Percentiles rank a stretch among this genome's conserved stretches.
These are phyloP conservation scores for Perognathus longimembris DNA, from an alignment of 2,113 vertebrate species.

Conservation along the genomic window DNA sequence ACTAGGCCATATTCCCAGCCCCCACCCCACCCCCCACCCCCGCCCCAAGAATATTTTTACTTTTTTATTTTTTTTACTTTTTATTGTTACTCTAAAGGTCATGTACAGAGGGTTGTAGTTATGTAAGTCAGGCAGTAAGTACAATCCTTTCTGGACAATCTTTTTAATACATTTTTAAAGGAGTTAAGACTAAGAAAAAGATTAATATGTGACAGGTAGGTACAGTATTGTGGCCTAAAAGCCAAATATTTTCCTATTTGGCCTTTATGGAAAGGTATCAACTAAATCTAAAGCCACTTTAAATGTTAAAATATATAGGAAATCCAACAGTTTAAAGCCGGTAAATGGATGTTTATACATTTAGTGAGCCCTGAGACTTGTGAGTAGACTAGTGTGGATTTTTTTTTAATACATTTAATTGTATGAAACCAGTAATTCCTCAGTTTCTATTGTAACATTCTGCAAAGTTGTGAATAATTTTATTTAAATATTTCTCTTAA, in stretches of 20 bases:
- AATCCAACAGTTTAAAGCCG: conserved; percentile 2
- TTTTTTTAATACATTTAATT: conserved; percentile 11
- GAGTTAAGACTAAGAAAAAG: conserved; percentile 32
- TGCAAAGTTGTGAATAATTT: conserved; percentile 45
- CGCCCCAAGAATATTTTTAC: too few relatives aligned
- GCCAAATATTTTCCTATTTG: conserved; percentile 6
- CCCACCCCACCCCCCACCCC: too few relatives aligned
- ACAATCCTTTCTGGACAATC: too few relatives aligned
- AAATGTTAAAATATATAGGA: not conserved
- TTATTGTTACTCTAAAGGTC: too few relatives aligned
- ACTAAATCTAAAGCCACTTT: conserved; percentile 19
- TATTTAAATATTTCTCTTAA: conserved; percentile 38
- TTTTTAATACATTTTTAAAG: conserved; percentile 33
- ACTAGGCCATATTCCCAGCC: too few relatives aligned
- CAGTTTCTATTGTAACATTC: conserved; percentile 34
- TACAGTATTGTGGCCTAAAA: conserved; percentile 12
- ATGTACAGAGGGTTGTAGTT: too few relatives aligned
- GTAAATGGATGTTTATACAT: not conserved
- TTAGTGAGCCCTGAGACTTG: conserved; percentile 30
- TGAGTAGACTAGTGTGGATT: conserved; percentile 1
- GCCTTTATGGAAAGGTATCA: not conserved
- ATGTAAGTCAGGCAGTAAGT: too few relatives aligned
- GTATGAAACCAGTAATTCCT: conserved; percentile 48
- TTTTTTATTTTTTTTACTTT: too few relatives aligned
- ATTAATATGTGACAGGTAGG: not conserved